phyloP scores from a whole-genome alignment of 2,797 vertebrate species.

The Cuniculus paca region DNA sequence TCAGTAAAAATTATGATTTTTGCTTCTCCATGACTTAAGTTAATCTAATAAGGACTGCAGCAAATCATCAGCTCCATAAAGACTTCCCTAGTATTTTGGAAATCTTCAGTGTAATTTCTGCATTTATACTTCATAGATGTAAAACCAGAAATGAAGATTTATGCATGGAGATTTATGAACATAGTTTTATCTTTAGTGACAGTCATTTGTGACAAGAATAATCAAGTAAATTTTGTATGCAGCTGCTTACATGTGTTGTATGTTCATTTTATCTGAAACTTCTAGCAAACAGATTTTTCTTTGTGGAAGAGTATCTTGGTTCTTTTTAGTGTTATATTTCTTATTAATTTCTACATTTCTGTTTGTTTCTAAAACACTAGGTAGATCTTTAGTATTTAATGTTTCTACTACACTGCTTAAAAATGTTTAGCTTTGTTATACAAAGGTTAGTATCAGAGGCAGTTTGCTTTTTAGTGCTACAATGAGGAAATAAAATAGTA shows the following conservation, averaged over 20 bases:
- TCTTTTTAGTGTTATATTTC: not conserved
- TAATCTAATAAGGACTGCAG: slow-evolving; percentile 51
- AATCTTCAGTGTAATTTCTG: slow-evolving; percentile 28
- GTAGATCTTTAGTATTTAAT: slow-evolving; percentile 23
- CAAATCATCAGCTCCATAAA: slow-evolving; percentile 34
- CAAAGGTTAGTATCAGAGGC: not conserved
- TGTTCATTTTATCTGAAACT: slow-evolving; percentile 24
- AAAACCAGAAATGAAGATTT: slow-evolving; percentile 58
- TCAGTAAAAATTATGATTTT: not conserved
- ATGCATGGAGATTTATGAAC: slow-evolving; percentile 13
- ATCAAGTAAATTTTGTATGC: slow-evolving; percentile 26
- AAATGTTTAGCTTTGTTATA: slow-evolving; percentile 33
- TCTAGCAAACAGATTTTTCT: slow-evolving; percentile 33
- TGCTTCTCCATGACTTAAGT: slow-evolving; percentile 43
- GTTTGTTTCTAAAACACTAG: slow-evolving; percentile 34
- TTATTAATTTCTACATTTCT: not conserved
- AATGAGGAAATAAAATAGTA: not conserved
- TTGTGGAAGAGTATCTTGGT: not conserved
- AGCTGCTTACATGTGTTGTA: not conserved
- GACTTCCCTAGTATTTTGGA: slow-evolving; percentile 8
- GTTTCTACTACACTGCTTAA: slow-evolving; percentile 7
- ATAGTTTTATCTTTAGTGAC: slow-evolving; percentile 55
- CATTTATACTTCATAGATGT: slow-evolving; percentile 9
- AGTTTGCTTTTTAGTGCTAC: not conserved
- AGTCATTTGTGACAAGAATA: not conserved